A percentile compares a stretch with the other conserved stretches of the same genome.
phyloP scores from a whole-genome alignment of 2,888 invertebrate genomes.

The Thalpophila matura region DNA sequence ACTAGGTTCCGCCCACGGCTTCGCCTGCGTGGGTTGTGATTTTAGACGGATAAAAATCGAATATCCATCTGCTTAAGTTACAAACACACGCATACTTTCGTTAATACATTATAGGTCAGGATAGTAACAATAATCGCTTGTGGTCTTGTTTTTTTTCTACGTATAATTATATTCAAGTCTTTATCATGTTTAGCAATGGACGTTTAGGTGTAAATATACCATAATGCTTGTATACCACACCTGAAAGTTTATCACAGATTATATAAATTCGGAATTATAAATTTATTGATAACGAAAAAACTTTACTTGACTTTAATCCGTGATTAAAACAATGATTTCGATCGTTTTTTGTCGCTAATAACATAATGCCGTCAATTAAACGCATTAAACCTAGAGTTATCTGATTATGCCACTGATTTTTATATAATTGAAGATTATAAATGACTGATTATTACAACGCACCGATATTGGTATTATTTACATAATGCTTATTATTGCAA shows the following conservation, averaged over 20 bases:
- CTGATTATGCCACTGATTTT: background rate
- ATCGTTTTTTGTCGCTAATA: background rate
- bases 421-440: background rate
- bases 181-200: no score
- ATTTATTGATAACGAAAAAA: background rate
- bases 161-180: no score
- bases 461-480: no score
- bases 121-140: no score
- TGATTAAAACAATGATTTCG: slow-evolving; percentile 21
- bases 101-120: no score
- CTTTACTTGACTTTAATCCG: slow-evolving; percentile 3
- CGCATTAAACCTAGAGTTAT: background rate
- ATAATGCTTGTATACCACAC: background rate
- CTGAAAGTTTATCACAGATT: background rate
- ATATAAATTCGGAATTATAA: background rate
- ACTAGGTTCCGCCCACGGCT: no score
- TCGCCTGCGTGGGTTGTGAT: no score
- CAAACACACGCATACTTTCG: no score
- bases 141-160: no score
- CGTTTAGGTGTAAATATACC: background rate
- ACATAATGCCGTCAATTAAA: background rate
- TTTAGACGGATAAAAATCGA: no score
- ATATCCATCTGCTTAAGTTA: no score
- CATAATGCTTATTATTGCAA: no score
- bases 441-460: background rate